A percentile compares a stretch with the other conserved stretches of the same genome.
Conservation (phyloP, 2,797 vertebrate genomes). For the Catostomus latipinnis region DNA sequence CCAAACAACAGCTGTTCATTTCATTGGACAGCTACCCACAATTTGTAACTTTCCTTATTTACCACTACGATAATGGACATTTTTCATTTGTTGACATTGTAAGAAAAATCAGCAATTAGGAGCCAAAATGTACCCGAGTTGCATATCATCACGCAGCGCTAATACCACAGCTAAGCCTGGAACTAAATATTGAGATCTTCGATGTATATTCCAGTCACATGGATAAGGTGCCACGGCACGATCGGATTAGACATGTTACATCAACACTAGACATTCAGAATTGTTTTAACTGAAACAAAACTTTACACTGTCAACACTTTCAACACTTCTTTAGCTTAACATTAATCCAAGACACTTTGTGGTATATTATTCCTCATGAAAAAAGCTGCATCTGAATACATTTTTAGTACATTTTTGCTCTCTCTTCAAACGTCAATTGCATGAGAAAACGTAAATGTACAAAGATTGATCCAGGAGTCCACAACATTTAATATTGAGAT, state of each 20-base stretch:
- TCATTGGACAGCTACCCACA: neutral
- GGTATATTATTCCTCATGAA: too few species aligned
- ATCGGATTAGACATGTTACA: neutral
- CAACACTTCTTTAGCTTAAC: neutral
- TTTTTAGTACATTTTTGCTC: neutral
- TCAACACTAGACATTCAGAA: neutral
- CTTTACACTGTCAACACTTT: neutral
- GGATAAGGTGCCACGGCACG: neutral
- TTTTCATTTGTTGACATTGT: constrained; percentile 4
- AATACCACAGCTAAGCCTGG: neutral
- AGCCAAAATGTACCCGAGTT: neutral
- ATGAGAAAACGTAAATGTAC: neutral
- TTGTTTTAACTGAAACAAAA: neutral
- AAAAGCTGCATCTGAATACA: too few species aligned
- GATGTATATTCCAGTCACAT: neutral
- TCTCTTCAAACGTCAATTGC: neutral
- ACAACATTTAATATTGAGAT: neutral
- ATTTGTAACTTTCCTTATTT: constrained; percentile 6
- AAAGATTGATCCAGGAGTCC: neutral
- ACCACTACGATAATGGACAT: neutral
- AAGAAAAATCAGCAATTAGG: constrained; percentile 11
- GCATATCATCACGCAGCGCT: neutral
- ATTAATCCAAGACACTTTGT: neutral
- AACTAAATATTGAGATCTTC: constrained; percentile 8
- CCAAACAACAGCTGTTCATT: neutral